These are phyloP conservation scores for Hippocampus abdominalis DNA, from an alignment of 2,113 vertebrate genomes.

Conservation along the genomic window DNA sequence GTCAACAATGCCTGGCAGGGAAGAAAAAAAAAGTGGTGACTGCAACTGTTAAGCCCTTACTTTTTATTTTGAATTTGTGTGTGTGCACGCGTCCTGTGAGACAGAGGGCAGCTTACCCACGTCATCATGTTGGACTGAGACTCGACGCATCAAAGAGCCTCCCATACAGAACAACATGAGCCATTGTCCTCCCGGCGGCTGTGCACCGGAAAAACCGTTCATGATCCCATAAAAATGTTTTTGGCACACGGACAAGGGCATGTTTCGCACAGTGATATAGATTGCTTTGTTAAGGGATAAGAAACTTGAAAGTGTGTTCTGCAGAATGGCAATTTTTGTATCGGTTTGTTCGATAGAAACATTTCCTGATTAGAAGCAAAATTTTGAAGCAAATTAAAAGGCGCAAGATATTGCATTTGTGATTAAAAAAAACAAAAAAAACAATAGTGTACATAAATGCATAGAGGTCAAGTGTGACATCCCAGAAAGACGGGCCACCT, in stretches of 20 bases:
- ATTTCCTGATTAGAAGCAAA: not conserved
- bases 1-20: slow-evolving; percentile 57
- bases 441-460: not conserved
- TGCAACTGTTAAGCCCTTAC: slow-evolving; percentile 34
- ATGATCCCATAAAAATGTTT: slow-evolving; percentile 57
- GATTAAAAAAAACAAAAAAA: not conserved
- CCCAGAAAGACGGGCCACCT: slow-evolving; percentile 3
- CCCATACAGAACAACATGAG: slow-evolving; percentile 14
- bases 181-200: slow-evolving; percentile 48
- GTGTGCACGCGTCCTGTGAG: slow-evolving; percentile 22
- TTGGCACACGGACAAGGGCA: slow-evolving; percentile 25
- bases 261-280: not conserved
- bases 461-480: not conserved
- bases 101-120: slow-evolving; percentile 47
- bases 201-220: slow-evolving; percentile 41
- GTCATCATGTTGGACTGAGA: slow-evolving; percentile 57
- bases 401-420: not conserved
- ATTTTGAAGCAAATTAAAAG: not conserved
- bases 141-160: slow-evolving; percentile 44
- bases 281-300: slow-evolving; percentile 4
- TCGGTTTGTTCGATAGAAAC: not conserved
- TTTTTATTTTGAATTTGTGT: slow-evolving; percentile 30
- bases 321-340: not conserved
- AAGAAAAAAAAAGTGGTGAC: slow-evolving; percentile 36
- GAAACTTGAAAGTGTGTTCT: slow-evolving; percentile 5